Base-by-base conservation (phyloP, 1,140 invertebrate species). In the Drosophila kanapiae region DNA sequence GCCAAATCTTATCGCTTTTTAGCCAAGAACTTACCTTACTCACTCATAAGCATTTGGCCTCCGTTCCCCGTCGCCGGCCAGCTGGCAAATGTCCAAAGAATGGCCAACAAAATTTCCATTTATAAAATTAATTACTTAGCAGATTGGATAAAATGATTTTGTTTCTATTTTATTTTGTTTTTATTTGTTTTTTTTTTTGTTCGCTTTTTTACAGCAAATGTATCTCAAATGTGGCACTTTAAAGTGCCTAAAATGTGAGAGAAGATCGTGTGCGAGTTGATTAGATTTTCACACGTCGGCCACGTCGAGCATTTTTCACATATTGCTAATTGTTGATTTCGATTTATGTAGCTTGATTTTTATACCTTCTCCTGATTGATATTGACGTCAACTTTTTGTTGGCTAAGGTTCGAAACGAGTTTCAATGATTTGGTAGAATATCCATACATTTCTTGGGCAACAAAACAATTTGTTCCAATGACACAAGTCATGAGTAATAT, bases 71-170 rank as follows among this genome's bases (percentile, higher is more conserved):
- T 42, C 14, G 54, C 29, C 43, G 23, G 63, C 76, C 67, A 72
- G 65, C 67, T 88, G 85, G 85, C 85, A 90, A 67, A 16, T 62
- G 70, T 42, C 84, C 81, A 88, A 86, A 86, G 33, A 71, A 38
- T 58, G 18, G 27, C 37, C 56, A 59, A 68, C 56, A 33, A 70
- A 67, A 71, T 76, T 80, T 67, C 59, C 77, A 80, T 82, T 77
- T 78, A 74, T 62, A 48, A 68, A 75, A 64, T 71, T 69, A 90
- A 84, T 88, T 84, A 71, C 69, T 78, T 71, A 45, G 67, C 79
- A 65, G 57, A 40, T 56, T n/a, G 58, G 33, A 72, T 53, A 74
- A 43, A 38, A 53, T 33, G 16, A 59, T 60, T 82, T 74, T 57
- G 29, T 27, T 59, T 42, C 29, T 42, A 53, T 47, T 14, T 3